Base-by-base conservation (phyloP, 2,113 vertebrate species). In the Micromys minutus region DNA sequence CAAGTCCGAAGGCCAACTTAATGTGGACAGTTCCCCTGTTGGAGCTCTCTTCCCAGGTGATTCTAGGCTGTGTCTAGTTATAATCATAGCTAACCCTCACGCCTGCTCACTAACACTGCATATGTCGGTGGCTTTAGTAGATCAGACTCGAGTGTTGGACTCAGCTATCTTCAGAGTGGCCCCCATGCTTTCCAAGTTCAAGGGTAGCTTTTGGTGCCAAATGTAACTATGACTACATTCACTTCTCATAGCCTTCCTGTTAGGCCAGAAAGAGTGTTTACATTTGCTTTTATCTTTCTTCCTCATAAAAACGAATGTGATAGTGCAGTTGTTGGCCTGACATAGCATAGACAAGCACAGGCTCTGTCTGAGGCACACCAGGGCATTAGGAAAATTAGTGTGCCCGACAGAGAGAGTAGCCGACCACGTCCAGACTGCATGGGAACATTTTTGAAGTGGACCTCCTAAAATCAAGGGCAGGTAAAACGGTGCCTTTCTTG, bases 221-320 rank as follows among this genome's bases (percentile, higher is more conserved):
- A 34, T 16, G 19, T 39, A 42, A 4, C 61, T 42, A 3, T 5
- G 2, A 7, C 36, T 16, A 19, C 31, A 74, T 36, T 57, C 21
- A 17, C 11, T 36, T 90, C 69, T 79, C 55, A 42, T 0, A 90
- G 36, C 52, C 45, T 80, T 77, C 61, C 55, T 59, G 42, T 59
- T 47, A 26, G 0, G 71, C 79, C 5, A 36, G 42, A 85, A 90
- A 84, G 47, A 55, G 45, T 11, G 16, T 61, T n/a, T 31, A 45
- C 39, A 11, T 75, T 74, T 83, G 36, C 39, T 84, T 84, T 89
- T 74, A 16, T 86, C 34, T 85, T 88, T 76, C 94, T 81, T 76
- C 59, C 52, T 59, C 59, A 59, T 26, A 12, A 50, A 85, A 86
- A 57, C 24, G 5, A 57, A 90, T 19, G 50, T 45, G 55, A 17